phyloP scores from a whole-genome alignment of 1,140 invertebrate species.

The Oreohelix idahoensis region DNA sequence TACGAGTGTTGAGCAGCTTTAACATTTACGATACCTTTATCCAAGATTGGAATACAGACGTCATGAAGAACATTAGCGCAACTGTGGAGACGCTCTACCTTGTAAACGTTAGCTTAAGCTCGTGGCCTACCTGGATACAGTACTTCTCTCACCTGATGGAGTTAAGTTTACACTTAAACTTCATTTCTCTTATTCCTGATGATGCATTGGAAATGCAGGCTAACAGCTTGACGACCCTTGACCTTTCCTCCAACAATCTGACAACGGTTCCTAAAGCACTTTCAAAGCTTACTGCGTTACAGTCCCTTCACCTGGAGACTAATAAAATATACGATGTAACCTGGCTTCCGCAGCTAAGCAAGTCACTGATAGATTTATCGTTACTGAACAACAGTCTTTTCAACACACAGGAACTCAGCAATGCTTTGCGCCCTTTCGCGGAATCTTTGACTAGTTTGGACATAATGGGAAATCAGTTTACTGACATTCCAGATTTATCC shows the following conservation, averaged over 20 bases:
- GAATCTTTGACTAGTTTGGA: neutral
- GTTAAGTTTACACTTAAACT: neutral
- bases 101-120: neutral
- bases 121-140: slow-evolving; percentile 8
- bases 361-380: neutral
- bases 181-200: neutral
- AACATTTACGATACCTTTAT: neutral
- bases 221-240: neutral
- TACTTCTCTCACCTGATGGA: neutral
- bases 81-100: neutral
- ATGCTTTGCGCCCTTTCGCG: neutral
- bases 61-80: neutral
- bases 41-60: neutral
- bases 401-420: neutral
- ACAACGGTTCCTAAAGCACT: neutral
- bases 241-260: neutral
- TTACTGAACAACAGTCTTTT: neutral
- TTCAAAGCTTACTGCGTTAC: neutral
- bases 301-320: neutral
- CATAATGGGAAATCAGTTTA: neutral
- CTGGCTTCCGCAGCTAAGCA: neutral
- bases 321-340: neutral
- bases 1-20: neutral
- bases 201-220: neutral
- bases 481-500: neutral